Conservation (phyloP, 2,888 invertebrate species). For the Parochlus steinenii region DNA sequence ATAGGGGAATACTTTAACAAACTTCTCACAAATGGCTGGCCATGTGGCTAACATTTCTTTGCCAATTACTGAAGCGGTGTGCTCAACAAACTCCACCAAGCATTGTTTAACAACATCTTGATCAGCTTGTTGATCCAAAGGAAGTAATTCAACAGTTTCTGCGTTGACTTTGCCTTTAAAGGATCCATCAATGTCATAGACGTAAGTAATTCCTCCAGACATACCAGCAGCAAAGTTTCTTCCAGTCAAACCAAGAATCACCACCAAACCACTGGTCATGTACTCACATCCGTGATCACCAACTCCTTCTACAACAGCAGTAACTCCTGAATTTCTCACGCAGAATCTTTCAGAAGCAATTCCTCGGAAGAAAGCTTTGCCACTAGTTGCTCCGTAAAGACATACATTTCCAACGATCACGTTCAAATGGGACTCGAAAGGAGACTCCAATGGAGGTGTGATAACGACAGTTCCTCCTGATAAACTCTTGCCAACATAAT, state of each 20-base stretch:
- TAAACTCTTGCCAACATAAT: conserved; percentile 91
- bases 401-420: conserved; percentile 98
- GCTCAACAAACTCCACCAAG: conserved; percentile 66
- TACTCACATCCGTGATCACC: conserved; percentile 99
- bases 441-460: conserved; percentile 71
- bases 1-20: conserved; percentile 93
- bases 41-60: conserved; percentile 60
- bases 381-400: conserved; percentile 91
- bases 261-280: conserved; percentile 90
- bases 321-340: conserved; percentile 92
- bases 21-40: conserved; percentile 57
- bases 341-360: conserved; percentile 97
- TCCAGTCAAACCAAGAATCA: conserved; percentile 88
- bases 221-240: conserved; percentile 98
- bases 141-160: conserved; percentile 87
- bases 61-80: conserved; percentile 81
- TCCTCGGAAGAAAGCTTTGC: conserved; percentile 86
- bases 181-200: conserved; percentile 76
- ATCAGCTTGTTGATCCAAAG: conserved; percentile 63
- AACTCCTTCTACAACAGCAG: conserved; percentile 92
- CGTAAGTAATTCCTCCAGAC: conserved; percentile 91
- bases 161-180: conserved; percentile 79
- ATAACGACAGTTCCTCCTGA: conserved; percentile 91
- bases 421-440: conserved; percentile 83
- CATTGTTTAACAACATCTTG: conserved; percentile 55